Evolutionary conservation across 1,140 invertebrate genomes (phyloP).

Genomic region (Samia ricini): DNA sequence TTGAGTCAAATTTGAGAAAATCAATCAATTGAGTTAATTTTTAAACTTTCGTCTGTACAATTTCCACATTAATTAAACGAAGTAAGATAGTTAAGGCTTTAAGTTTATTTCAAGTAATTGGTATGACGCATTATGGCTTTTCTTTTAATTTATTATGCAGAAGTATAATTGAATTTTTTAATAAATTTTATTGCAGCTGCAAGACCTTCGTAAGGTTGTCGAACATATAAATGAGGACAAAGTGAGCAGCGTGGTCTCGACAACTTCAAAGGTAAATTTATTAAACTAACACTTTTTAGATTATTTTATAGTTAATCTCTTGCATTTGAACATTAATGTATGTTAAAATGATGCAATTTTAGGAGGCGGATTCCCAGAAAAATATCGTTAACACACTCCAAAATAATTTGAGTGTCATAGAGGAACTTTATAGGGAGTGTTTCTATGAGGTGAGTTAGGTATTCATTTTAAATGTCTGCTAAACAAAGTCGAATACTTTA

Average conservation of each 20-base stretch:
- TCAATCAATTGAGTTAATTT: too few relatives aligned
- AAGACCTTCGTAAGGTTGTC: conserved; percentile 13
- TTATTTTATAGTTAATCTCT: not conserved
- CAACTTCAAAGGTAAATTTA: conserved; percentile 25
- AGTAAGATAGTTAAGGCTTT: too few relatives aligned
- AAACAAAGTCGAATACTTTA: too few relatives aligned
- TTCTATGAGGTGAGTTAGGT: conserved; percentile 57
- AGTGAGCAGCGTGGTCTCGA: conserved; percentile 24
- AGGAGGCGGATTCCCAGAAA: conserved; percentile 39
- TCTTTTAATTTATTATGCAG: too few relatives aligned
- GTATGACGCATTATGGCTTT: too few relatives aligned
- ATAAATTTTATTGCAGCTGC: conserved; percentile 11
- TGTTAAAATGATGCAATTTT: conserved; percentile 22
- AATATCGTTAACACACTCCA: conserved; percentile 42
- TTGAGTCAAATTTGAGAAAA: too few relatives aligned
- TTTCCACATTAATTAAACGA: too few relatives aligned
- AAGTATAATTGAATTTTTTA: too few relatives aligned
- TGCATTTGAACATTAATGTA: not conserved
- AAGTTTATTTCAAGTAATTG: too few relatives aligned
- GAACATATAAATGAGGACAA: conserved; percentile 18
- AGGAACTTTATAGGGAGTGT: conserved; percentile 59
- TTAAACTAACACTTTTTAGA: not conserved
- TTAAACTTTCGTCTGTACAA: too few relatives aligned
- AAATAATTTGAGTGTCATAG: conserved; percentile 50
- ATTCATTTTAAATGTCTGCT: too few relatives aligned